phyloP scores from a whole-genome alignment of 2,888 invertebrate genomes.

The Drosophila neotestacea region DNA sequence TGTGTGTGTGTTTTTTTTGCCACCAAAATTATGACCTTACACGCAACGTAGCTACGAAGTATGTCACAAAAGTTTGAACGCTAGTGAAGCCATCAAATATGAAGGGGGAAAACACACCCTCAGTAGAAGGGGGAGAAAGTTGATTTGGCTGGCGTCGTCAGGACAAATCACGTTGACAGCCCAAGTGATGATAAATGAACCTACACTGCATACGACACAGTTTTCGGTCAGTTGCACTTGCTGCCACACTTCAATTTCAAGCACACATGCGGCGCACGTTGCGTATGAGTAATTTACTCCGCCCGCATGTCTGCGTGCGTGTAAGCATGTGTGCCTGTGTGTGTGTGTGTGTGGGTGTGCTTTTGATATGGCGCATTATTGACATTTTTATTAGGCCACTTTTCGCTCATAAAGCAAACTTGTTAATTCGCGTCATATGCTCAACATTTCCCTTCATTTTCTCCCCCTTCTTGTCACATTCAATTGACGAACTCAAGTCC shows the following conservation, averaged over 20 bases:
- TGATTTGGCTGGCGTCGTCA: slow-evolving; percentile 52
- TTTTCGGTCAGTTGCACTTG: slow-evolving; percentile 66
- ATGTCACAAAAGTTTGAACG: slow-evolving; percentile 14
- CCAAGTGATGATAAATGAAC: slow-evolving; percentile 71
- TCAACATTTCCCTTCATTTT: background rate
- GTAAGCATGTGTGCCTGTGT: no score
- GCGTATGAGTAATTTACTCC: slow-evolving; percentile 67
- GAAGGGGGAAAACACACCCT: background rate
- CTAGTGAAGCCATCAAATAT: slow-evolving; percentile 44
- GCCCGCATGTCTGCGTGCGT: slow-evolving; percentile 4
- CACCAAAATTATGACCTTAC: slow-evolving; percentile 62
- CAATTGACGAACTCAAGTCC: slow-evolving; percentile 6
- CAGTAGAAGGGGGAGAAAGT: slow-evolving; percentile 13
- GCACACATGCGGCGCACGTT: slow-evolving; percentile 37
- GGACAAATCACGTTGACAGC: slow-evolving; percentile 72
- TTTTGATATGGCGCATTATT: slow-evolving; percentile 54
- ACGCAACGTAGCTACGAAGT: slow-evolving; percentile 53
- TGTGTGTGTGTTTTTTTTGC: slow-evolving; percentile 9
- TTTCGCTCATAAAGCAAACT: slow-evolving; percentile 60
- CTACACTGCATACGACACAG: slow-evolving; percentile 51
- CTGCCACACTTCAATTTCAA: slow-evolving; percentile 40
- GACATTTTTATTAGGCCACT: slow-evolving; percentile 71
- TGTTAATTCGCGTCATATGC: slow-evolving; percentile 72
- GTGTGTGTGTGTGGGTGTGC: slow-evolving; percentile 3
- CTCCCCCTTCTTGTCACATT: slow-evolving; percentile 1